Evolutionary conservation across 2,888 invertebrate species (phyloP), one percentile per base, ranked within the genome.

Genomic region (Clepsis dumicolana): DNA sequence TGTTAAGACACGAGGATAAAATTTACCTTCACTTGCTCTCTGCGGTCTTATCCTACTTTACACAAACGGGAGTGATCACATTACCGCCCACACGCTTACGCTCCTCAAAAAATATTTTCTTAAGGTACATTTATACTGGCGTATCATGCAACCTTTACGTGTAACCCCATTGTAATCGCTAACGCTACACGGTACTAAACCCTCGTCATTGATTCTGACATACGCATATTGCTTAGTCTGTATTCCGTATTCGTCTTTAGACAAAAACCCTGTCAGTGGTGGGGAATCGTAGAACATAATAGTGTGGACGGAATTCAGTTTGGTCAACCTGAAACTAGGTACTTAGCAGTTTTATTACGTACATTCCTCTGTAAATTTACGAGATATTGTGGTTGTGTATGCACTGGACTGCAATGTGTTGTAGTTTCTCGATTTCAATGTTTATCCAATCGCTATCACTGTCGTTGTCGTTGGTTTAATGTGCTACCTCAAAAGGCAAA

Each of bases 171-270:
- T 67, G 67, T 67, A 63, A 67, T 63, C 67, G 60, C 67, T 57
- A 63, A 48, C 59, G 59, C 59, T 64, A 59, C 56, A 57, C 62
- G 50, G 63, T 64, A 29, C 63, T 68, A 57, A 68, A 68, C 68
- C 68, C 68, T 68, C 68, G 68, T 68, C 68, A 68, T 64, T 68
- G 59, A 68, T 68, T 68, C 59, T 68, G 68, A 68, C 68, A 64
- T 57, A 48, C 63, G 52, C 59, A 57, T 68, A 64, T 64, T 64
- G 63, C 62, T 63, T 65, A 35, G 54, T 54, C 61, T 38, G 65
- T 61, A 54, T 63, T 57, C 61, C 14, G 38, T 44, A 44, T 44
- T 44, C 44, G 21, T 32, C 29, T 57, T 53, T 35, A 66, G 52
- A 68, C 63, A 63, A 68, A 54, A 68, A 67, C 62, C 61, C 29